These are phyloP conservation scores for Heliconius nattereri DNA, from an alignment of 1,140 invertebrate genomes.

Conservation along the genomic window DNA sequence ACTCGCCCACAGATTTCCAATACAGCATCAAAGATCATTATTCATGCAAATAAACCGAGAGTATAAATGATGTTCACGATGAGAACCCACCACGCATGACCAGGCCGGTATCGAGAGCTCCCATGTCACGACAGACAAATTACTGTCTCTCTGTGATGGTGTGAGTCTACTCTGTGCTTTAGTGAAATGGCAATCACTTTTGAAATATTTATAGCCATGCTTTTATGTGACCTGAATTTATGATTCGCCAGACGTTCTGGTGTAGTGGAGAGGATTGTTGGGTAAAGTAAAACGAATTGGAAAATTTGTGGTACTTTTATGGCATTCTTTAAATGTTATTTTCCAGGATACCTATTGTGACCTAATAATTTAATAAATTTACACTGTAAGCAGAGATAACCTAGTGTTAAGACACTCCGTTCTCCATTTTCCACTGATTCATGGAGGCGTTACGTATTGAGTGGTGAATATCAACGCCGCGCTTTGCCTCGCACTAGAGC, in stretches of 20 bases:
- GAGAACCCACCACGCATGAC: slow-evolving; percentile 34
- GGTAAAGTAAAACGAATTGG: neutral
- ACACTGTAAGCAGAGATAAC: neutral
- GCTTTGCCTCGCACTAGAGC: no score
- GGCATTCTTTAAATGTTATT: neutral
- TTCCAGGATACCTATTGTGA: neutral
- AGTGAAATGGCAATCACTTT: slow-evolving; percentile 33
- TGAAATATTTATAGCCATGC: slow-evolving; percentile 35
- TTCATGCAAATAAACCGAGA: neutral
- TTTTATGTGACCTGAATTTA: slow-evolving; percentile 28
- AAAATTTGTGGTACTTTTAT: neutral
- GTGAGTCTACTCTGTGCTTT: slow-evolving; percentile 23
- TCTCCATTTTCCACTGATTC: no score
- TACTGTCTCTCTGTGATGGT: slow-evolving; percentile 26
- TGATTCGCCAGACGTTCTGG: slow-evolving; percentile 17
- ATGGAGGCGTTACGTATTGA: no score
- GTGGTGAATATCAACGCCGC: no score
- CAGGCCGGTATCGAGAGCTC: slow-evolving; percentile 32
- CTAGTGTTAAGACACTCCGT: no score
- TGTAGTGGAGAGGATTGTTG: neutral
- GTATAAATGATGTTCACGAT: slow-evolving; percentile 17
- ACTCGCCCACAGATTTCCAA: neutral
- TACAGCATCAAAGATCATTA: neutral
- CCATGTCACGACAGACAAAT: slow-evolving; percentile 34
- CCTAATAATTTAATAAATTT: neutral